phyloP scores from a whole-genome alignment of 2,797 vertebrate genomes.

The Pseudochirops cupreus region DNA sequence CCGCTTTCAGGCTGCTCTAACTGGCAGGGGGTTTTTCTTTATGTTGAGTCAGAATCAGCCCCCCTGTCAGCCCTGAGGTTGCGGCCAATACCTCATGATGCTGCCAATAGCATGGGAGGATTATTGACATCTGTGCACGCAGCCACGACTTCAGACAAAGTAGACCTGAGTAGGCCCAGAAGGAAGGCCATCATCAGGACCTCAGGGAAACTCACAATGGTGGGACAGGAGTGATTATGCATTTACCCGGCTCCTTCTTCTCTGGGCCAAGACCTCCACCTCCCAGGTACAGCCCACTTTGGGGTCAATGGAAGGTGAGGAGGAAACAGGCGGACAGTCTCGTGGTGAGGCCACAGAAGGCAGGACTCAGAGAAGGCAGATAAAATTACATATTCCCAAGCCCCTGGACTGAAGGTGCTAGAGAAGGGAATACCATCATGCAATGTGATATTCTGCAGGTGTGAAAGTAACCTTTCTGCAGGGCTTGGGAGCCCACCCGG shows the following conservation, averaged over 20 bases:
- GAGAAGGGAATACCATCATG: slow-evolving; percentile 53
- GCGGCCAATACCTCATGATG: background rate
- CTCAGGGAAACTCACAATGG: background rate
- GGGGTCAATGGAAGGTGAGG: slow-evolving; percentile 72
- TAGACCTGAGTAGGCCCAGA: background rate
- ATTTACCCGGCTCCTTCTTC: background rate
- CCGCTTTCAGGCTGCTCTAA: background rate
- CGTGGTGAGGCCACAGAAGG: background rate
- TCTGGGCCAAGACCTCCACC: slow-evolving; percentile 33
- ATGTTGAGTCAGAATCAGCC: background rate
- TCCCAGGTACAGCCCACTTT: slow-evolving; percentile 41
- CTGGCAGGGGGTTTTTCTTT: background rate
- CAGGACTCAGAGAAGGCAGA: slow-evolving; percentile 23
- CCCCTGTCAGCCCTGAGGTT: background rate
- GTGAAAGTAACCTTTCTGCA: slow-evolving; percentile 58
- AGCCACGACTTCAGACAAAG: background rate
- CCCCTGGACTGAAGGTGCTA: slow-evolving; percentile 45
- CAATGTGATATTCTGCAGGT: slow-evolving; percentile 72
- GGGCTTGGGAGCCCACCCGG: slow-evolving; percentile 51
- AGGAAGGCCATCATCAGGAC: slow-evolving; percentile 1
- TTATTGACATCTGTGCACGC: background rate
- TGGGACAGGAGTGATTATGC: background rate
- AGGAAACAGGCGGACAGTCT: slow-evolving; percentile 54
- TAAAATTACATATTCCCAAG: slow-evolving; percentile 67
- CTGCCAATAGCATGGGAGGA: background rate